Evolutionary conservation across 2,113 vertebrate species (phyloP), one percentile per base, ranked within the genome.

Genomic region (Melanerpes aurifrons): DNA sequence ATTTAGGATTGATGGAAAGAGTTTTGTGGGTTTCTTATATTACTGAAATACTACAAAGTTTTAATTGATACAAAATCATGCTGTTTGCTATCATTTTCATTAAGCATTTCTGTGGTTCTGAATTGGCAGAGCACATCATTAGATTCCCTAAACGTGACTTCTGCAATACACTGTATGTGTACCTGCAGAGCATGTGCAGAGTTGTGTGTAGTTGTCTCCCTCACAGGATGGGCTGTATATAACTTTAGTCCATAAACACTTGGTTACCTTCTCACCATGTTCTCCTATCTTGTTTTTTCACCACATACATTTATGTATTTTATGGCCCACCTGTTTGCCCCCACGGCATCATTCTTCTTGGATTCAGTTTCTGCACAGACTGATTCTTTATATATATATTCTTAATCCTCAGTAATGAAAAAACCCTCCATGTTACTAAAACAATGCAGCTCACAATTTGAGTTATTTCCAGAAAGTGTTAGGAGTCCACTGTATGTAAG

Each of bases 371-470:
- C 75, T 82, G 47, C 31, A 31, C 61, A 79, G 45, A 47, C 11
- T 17, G 18, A 67, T 73, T 79, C 67, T 82, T 80, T 69, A 25
- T 82, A 22, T 18, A 22, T 18, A 7, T 53, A 4, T 7, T 71
- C 31, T 53, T 83, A 71, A 57, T 67, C 32, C 24, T 17, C 69
- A 83, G 40, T 74, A 50, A 67, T 62, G 35, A 47, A 61, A 87
- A 4, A 3, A 1, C 0, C 0, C 21, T 64, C 16, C 20, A 2
- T 22, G 29, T 74, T 90, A n/a, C 29, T 83, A 70, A 64, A 61
- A 40, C n/a, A 59, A 4, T 21, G 13, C 10, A 21, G n/a, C 50
- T 73, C 16, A 72, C 54, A 15, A 24, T 69, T 24, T 56, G 48
- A 72, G 26, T 24, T 70, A 26, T 67, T 93, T 50, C 86, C 69